Evolutionary conservation across 2,113 vertebrate genomes (phyloP), one percentile per base, ranked within the genome.

Genomic region (Triplophysa dalaica): DNA sequence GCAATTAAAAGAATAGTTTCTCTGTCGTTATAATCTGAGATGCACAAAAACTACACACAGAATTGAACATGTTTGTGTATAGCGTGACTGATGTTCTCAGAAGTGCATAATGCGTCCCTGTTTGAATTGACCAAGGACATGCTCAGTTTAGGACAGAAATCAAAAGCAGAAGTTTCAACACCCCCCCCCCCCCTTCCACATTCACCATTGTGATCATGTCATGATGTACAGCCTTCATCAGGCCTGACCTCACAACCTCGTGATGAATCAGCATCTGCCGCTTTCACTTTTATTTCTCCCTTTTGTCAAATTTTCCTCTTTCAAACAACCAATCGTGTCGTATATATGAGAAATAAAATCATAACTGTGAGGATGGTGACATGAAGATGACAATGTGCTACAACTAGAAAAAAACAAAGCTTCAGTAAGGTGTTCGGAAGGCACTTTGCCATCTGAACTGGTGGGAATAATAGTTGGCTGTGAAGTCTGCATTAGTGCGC

Each of bases 141-240:
- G 8, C 54, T 74, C 33, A 16, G 33, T 12, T 17, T 29, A 60
- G 70, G 54, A 24, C 70, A 74, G 54, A 33, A 60, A 41, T 61
- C 54, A 74, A 74, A 74, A 74, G 54, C 8, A 74, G 70, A 74
- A 74, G 70, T 24, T 74, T 74, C 70, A 24, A 60, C 70, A 74
- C 5, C 12, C 2, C 6, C 29, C 29, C 6, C 26, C 52, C n/a
- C 33, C 33, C 54, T 60, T 74, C 54, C 70, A 61, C 70, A 74
- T 74, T 74, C 29, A 60, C 70, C 54, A 74, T 24, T 74, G 70
- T 74, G 70, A 60, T 4, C 54, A 24, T 60, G 70, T 60, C 70
- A 60, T 73, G 70, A 43, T 73, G 54, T 13, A 58, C 54, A 60
- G 60, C 38, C 13, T 60, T 48, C 13, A 56, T 1, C 11, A 58